A percentile compares a stretch with the other conserved stretches of the same genome.
These are phyloP conservation scores for Tapirus terrestris DNA, from an alignment of 2,113 vertebrate species.

Conservation along the genomic window DNA sequence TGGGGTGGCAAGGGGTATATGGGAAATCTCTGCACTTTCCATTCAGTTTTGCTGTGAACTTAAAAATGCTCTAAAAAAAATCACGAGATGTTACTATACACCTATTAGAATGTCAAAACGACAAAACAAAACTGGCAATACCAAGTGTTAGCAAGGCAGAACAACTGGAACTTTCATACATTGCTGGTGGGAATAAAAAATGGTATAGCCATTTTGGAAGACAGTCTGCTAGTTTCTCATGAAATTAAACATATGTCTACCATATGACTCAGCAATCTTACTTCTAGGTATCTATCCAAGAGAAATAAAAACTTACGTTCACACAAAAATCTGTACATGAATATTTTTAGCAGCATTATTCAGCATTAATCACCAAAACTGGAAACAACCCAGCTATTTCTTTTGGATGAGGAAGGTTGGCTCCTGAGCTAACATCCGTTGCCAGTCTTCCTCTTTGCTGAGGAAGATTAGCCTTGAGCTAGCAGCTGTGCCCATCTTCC, in stretches of 20 bases:
- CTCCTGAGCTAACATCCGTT: too few species aligned
- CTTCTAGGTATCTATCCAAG: not conserved
- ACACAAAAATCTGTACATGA: not conserved
- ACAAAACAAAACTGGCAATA: not conserved
- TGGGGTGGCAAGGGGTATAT: not conserved
- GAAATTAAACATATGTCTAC: slow-evolving; percentile 20
- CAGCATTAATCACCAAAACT: not conserved
- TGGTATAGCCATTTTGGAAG: not conserved
- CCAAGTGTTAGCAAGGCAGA: not conserved
- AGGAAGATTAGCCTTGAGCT: too few species aligned
- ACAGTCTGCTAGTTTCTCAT: not conserved
- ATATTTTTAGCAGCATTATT: not conserved
- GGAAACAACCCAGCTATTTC: slow-evolving; percentile 28
- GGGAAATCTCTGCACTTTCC: not conserved
- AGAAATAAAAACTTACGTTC: not conserved
- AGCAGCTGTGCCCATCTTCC: too few species aligned
- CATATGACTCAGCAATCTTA: not conserved
- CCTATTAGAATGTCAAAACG: slow-evolving; percentile 7
- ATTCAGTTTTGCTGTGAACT: not conserved
- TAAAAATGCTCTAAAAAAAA: not conserved
- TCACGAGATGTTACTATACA: not conserved
- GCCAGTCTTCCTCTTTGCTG: too few species aligned
- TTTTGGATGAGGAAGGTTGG: too few species aligned
- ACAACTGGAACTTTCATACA: not conserved
- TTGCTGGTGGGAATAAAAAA: slow-evolving; percentile 19